Percentiles rank a stretch among this genome's conserved stretches.
phyloP scores from a whole-genome alignment of 1,140 invertebrate genomes.

The Drosophila ogumai region DNA sequence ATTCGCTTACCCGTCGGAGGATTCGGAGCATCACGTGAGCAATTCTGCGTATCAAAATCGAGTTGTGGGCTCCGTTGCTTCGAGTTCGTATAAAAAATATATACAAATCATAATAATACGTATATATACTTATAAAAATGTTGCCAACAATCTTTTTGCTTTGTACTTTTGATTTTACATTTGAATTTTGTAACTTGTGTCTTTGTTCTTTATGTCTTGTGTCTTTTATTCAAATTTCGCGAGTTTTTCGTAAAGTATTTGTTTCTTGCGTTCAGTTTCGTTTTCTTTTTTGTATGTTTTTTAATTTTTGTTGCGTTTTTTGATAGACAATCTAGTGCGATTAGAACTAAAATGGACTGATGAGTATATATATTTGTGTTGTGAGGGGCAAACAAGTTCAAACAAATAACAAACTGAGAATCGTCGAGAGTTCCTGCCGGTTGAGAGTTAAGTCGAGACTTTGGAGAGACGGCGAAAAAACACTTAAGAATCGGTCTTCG shows the following conservation, averaged over 20 bases:
- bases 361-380: constrained; percentile 37
- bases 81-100: constrained; percentile 81
- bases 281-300: constrained; percentile 23
- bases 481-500: constrained; percentile 64
- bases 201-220: constrained; percentile 28
- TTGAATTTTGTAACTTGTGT: constrained; percentile 70
- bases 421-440: constrained; percentile 65
- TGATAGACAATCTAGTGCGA: constrained; percentile 18
- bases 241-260: constrained; percentile 29
- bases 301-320: constrained; percentile 13
- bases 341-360: constrained; percentile 55
- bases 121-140: constrained; percentile 81
- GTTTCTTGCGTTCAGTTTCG: constrained; percentile 10
- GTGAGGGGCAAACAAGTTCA: constrained; percentile 61
- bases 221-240: constrained; percentile 25
- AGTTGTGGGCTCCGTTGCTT: constrained; percentile 34
- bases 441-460: constrained; percentile 62
- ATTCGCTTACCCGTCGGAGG: constrained; percentile 73
- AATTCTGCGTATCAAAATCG: constrained; percentile 64
- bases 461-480: constrained; percentile 57
- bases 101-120: constrained; percentile 82
- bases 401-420: constrained; percentile 66
- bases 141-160: constrained; percentile 82
- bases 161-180: constrained; percentile 82
- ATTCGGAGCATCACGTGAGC: constrained; percentile 73